Conservation (phyloP, 1,140 invertebrate genomes). For the Cepaea nemoralis region DNA sequence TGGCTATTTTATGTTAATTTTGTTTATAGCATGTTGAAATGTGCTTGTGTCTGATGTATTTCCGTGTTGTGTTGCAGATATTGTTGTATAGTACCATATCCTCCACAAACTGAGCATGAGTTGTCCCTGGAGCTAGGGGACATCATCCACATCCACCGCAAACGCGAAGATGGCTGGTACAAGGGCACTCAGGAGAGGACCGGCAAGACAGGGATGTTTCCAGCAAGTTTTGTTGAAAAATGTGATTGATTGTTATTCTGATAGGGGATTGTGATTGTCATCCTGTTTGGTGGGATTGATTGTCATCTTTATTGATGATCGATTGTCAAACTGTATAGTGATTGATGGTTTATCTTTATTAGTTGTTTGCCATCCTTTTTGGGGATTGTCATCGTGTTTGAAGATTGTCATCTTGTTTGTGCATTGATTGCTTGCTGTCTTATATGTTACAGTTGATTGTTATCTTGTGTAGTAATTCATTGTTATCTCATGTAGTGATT, state of each 20-base stretch:
- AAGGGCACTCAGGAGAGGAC: constrained; percentile 91
- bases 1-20: no score
- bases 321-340: neutral
- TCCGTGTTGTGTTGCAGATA: constrained; percentile 74
- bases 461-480: no score
- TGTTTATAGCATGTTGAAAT: no score
- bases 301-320: neutral
- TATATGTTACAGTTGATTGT: no score
- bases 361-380: no score
- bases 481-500: no score
- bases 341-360: neutral
- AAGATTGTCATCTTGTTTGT: no score
- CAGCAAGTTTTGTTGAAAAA: constrained; percentile 89
- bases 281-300: neutral
- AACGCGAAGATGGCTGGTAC: constrained; percentile 94
- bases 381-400: no score
- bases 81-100: constrained; percentile 92
- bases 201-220: constrained; percentile 91
- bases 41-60: no score
- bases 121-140: constrained; percentile 90
- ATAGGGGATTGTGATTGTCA: neutral
- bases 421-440: no score
- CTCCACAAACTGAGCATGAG: constrained; percentile 94
- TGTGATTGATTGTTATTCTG: constrained; percentile 42
- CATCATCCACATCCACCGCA: constrained; percentile 91